Evolutionary conservation across 2,888 invertebrate genomes (phyloP), one percentile per base, ranked within the genome.

Genomic region (Stenurella melanura): DNA sequence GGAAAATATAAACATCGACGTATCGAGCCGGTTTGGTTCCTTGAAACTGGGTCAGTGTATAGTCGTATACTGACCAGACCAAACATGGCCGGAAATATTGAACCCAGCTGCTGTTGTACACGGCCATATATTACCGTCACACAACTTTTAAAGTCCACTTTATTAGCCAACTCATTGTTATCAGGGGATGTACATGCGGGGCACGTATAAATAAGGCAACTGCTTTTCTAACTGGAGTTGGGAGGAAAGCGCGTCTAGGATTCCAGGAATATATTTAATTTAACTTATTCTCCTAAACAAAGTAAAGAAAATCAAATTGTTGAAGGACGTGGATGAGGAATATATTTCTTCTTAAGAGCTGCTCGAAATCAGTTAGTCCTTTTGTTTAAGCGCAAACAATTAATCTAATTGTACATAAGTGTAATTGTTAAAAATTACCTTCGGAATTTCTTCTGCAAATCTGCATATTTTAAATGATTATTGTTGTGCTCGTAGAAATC

Each of bases 111-210:
- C 66, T 18, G 50, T 38, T 74, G 18, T 68, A 34, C 67, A 38
- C 38, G 19, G 26, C 60, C 74, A 74, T 68, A 74, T 74, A 74
- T 74, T 74, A 74, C 64, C 61, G 68, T 68, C 74, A 19, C 34
- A 30, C 64, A 67, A 67, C 68, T 74, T 67, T 58, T 74, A 58
- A 68, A 68, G 64, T 54, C 54, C 73, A 67, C 57, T 73, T 73
- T 73, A 73, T 73, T 73, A 64, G 73, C 63, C 15, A 50, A 67
- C 64, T 57, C 64, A 64, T 66, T 66, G 64, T 61, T 66, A 73
- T 42, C 61, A 56, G 66, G 18, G 30, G 34, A 38, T 61, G 42
- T 57, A 21, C 30, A 74, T 67, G 56, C 74, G 2, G n/a, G 67
- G 38, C 74, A 74, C 74, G 74, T 67, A 30, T 58, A 74, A 68